A percentile compares a stretch with the other conserved stretches of the same genome.
Conservation (phyloP, 1,140 invertebrate species). For the Magallana gigas region DNA sequence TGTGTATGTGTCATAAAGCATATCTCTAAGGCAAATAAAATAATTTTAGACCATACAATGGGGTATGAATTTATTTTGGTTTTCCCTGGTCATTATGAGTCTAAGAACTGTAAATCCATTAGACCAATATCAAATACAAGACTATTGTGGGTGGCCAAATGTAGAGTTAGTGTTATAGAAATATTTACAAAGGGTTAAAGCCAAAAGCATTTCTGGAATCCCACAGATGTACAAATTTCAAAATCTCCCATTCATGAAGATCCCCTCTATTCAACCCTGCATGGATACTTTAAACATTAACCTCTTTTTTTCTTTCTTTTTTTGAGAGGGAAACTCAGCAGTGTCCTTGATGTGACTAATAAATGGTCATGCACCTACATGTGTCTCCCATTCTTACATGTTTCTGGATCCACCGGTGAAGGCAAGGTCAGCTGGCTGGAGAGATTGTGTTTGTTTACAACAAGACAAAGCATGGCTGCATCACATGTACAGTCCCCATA, state of each 20-base stretch:
- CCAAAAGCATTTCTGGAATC: not conserved
- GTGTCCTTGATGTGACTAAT: not conserved
- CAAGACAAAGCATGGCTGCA: not conserved
- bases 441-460: not conserved
- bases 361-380: not conserved
- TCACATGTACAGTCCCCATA: not conserved
- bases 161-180: not conserved
- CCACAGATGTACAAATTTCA: constrained; percentile 13
- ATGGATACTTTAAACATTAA: no score
- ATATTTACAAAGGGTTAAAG: constrained; percentile 12
- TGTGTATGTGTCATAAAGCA: not conserved
- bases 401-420: not conserved
- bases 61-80: not conserved
- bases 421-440: constrained; percentile 8
- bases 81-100: constrained; percentile 1
- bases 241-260: constrained; percentile 1
- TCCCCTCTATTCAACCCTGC: not conserved
- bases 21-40: constrained; percentile 8
- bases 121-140: not conserved
- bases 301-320: no score
- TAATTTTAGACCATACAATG: constrained; percentile 1
- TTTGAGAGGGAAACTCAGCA: no score
- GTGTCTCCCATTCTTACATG: not conserved
- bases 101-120: constrained; percentile 2
- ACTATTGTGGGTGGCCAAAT: constrained; percentile 20